These are phyloP conservation scores for Drosophila pruinosa DNA, from an alignment of 1,140 invertebrate genomes.

Conservation along the genomic window DNA sequence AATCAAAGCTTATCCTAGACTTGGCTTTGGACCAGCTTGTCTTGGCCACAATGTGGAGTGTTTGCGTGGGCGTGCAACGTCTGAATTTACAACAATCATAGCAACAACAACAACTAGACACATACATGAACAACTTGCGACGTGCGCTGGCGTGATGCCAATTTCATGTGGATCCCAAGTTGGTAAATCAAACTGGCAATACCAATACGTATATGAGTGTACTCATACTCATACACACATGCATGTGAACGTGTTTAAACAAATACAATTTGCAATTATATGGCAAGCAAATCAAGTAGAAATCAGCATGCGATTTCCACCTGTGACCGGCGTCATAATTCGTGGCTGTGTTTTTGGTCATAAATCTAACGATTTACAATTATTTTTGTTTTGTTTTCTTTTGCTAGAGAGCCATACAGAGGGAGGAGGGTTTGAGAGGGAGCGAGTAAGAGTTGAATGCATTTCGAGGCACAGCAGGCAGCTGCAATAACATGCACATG, in stretches of 20 bases:
- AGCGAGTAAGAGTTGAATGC: conserved; percentile 46
- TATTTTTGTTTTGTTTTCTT: conserved; percentile 51
- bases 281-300: conserved; percentile 78
- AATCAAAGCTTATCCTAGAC: conserved; percentile 30
- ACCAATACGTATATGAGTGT: not conserved
- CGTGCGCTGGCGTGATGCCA: conserved; percentile 53
- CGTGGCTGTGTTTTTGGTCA: conserved; percentile 75
- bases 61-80: conserved; percentile 42
- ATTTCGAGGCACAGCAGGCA: conserved; percentile 77
- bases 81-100: conserved; percentile 19
- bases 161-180: conserved; percentile 50
- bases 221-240: not conserved
- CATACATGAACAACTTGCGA: conserved; percentile 67
- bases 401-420: not conserved
- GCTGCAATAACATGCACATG: conserved; percentile 54
- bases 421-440: conserved; percentile 21
- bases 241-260: conserved; percentile 72
- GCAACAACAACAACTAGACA: conserved; percentile 27
- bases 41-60: conserved; percentile 25
- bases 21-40: conserved; percentile 2
- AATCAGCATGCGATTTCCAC: conserved; percentile 80
- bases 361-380: conserved; percentile 80
- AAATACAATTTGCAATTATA: conserved; percentile 81
- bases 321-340: conserved; percentile 79
- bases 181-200: conserved; percentile 1